Evolutionary conservation across 2,113 vertebrate species (phyloP).

Genomic region (Lucifuga dentata): DNA sequence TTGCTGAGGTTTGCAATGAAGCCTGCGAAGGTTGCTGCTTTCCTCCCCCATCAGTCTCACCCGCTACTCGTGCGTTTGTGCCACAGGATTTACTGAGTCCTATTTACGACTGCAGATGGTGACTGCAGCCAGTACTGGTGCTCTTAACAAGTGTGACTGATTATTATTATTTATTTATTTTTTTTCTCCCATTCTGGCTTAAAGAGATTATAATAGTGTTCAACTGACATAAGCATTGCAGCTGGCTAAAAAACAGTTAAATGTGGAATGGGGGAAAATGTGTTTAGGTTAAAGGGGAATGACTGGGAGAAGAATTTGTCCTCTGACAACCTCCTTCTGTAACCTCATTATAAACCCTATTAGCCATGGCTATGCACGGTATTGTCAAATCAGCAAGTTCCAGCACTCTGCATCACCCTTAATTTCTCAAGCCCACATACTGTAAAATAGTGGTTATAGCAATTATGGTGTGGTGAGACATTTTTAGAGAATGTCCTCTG

Average conservation of each 20-base stretch:
- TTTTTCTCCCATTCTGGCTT: constrained; percentile 34
- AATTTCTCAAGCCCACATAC: constrained; percentile 57
- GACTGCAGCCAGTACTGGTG: constrained; percentile 40
- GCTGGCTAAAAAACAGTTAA: constrained; percentile 77
- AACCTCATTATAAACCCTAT: constrained; percentile 62
- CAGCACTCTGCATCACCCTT: constrained; percentile 43
- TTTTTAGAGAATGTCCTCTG: constrained; percentile 47
- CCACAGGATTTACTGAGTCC: constrained; percentile 7
- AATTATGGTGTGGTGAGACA: constrained; percentile 51
- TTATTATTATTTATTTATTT: constrained; percentile 43
- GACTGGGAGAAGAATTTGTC: constrained; percentile 61
- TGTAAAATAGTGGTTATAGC: constrained; percentile 53
- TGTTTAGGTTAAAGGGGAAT: constrained; percentile 41
- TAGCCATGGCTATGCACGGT: constrained; percentile 35
- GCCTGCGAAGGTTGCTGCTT: neutral
- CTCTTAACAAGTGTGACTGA: constrained; percentile 45
- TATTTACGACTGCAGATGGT: constrained; percentile 65
- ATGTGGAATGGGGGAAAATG: constrained; percentile 51
- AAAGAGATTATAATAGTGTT: constrained; percentile 67
- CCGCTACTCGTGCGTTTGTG: constrained; percentile 11
- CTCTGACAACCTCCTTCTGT: constrained; percentile 60
- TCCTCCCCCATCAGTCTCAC: neutral
- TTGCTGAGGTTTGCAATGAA: constrained; percentile 10
- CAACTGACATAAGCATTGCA: constrained; percentile 78
- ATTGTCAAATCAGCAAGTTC: constrained; percentile 71